Base-by-base conservation (phyloP, 2,797 vertebrate species). In the Triplophysa bombifrons region DNA sequence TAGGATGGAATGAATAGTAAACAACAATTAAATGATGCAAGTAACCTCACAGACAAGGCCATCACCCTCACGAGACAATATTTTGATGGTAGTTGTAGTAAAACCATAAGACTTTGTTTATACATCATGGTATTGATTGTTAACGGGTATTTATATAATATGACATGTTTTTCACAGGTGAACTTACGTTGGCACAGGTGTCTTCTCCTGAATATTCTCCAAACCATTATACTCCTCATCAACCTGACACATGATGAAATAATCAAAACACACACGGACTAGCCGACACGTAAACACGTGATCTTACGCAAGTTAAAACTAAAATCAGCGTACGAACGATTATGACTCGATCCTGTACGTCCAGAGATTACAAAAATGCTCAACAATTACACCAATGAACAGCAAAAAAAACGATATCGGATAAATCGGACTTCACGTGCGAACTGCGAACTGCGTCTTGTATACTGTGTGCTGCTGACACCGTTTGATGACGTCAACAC, bases 241-340 rank as follows among this genome's bases (percentile, higher is more conserved):
- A 64, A 92, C 91, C 82, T 94, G 88, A 64, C 93, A 94, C 93
- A 94, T 94, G 1, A 94, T 94, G 1, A 50, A 34, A 58, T 7
- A 14, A 19, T 69, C 25, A 30, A 20, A 12, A 20, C 38, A 65
- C 30, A 27, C 6, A 58, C 27, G 27, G 27, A 30, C 27, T 30
- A 4, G 3, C 34, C 34, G 34, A 38, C 34, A 38, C 38, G 50
- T 55, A n/a, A 19, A 25, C 6, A 20, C 66, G 16, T 4, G 8
- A 5, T 51, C 4, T 25, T 41, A 30, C 4, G 38, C 3, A 3
- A 3, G 2, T 30, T 30, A 68, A 7, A 3, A 1, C 20, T 55
- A 16, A 68, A 7, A 58, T 12, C 3, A 6, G 1, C n/a, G 0
- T 44, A 14, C 46, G 46, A 1, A 48, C 16, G 1, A n/a, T 64